phyloP scores from a whole-genome alignment of 2,888 invertebrate genomes.

The Epinotia bilunana region DNA sequence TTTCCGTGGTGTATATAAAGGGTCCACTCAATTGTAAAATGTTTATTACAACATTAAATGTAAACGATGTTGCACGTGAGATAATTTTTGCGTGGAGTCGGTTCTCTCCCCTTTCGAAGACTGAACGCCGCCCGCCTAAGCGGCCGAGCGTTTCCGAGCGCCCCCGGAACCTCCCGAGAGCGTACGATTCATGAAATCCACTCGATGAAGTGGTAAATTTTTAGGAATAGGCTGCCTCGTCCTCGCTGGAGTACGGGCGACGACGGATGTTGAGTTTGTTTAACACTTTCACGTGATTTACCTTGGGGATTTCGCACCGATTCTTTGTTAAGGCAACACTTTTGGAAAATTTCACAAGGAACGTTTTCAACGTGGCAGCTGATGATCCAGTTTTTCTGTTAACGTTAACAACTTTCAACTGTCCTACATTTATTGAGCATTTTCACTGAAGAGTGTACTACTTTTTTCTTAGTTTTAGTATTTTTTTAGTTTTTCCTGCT shows the following conservation, averaged over 20 bases:
- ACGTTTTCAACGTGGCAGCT: not conserved
- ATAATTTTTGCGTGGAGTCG: conserved; percentile 57
- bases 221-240: conserved; percentile 76
- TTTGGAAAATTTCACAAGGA: conserved; percentile 6
- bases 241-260: conserved; percentile 61
- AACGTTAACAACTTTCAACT: not conserved
- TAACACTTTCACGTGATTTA: conserved; percentile 73
- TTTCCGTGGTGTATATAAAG: conserved; percentile 29
- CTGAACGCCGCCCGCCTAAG: conserved; percentile 76
- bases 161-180: conserved; percentile 55
- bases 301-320: conserved; percentile 49
- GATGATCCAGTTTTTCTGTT: not conserved
- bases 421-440: not conserved
- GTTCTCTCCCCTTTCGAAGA: conserved; percentile 59
- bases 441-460: not conserved
- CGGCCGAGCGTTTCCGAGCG: conserved; percentile 60
- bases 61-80: conserved; percentile 67
- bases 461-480: too few species aligned
- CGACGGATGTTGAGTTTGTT: conserved; percentile 76
- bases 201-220: conserved; percentile 83
- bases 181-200: conserved; percentile 74
- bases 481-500: too few species aligned
- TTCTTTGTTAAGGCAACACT: conserved; percentile 16
- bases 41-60: conserved; percentile 58
- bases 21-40: conserved; percentile 49